These are phyloP conservation scores for Sylvietta virens DNA, from an alignment of 2,113 vertebrate species.

Conservation along the genomic window DNA sequence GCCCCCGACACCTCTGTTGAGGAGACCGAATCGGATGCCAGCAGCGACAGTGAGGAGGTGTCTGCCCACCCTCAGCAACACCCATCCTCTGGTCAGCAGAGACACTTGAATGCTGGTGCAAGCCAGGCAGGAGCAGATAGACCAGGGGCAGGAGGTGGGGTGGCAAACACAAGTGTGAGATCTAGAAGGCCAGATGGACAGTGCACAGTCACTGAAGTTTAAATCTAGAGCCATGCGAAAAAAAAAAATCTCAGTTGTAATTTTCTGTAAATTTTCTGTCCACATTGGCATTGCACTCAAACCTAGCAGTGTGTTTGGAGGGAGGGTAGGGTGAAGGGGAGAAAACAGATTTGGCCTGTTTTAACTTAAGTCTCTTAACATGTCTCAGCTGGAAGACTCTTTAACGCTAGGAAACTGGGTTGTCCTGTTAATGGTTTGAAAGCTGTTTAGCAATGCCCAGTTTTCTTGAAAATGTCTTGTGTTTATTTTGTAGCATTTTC, in stretches of 20 bases:
- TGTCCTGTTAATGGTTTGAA: slow-evolving; percentile 62
- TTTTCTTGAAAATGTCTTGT: slow-evolving; percentile 69
- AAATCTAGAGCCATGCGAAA: slow-evolving; percentile 65
- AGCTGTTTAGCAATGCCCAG: slow-evolving; percentile 70
- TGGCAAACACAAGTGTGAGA: slow-evolving; percentile 68
- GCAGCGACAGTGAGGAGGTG: slow-evolving; percentile 80
- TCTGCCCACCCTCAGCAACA: slow-evolving; percentile 53
- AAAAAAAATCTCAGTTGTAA: slow-evolving; percentile 15
- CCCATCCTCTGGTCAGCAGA: slow-evolving; percentile 68
- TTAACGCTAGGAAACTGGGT: slow-evolving; percentile 70
- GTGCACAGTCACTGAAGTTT: slow-evolving; percentile 93
- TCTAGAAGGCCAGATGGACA: slow-evolving; percentile 92
- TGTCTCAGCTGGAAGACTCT: slow-evolving; percentile 69
- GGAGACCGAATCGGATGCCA: slow-evolving; percentile 81
- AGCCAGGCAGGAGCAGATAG: slow-evolving; percentile 73
- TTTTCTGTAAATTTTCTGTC: slow-evolving; percentile 70
- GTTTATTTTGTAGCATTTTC: slow-evolving; percentile 64
- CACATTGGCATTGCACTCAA: slow-evolving; percentile 64
- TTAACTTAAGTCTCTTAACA: slow-evolving; percentile 65
- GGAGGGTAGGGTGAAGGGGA: slow-evolving; percentile 52
- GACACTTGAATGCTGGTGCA: slow-evolving; percentile 69
- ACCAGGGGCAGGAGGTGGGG: slow-evolving; percentile 70
- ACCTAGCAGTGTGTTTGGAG: slow-evolving; percentile 61
- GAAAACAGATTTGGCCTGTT: slow-evolving; percentile 52
- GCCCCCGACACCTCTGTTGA: slow-evolving; percentile 79